Conservation (phyloP, 2,797 vertebrate species). For the Sphaeramia orbicularis region DNA sequence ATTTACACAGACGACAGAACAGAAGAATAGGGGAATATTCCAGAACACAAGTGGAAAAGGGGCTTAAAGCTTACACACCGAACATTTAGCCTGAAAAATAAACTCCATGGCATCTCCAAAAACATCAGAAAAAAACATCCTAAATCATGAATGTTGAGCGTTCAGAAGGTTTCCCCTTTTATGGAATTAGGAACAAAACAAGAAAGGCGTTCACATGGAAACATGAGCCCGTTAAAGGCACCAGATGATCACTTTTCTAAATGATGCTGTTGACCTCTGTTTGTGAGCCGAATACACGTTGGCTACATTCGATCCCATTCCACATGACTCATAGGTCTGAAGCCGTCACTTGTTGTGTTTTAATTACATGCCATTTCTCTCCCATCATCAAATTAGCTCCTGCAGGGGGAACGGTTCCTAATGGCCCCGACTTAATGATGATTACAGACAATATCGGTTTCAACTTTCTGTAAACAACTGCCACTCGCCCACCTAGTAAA, state of each 20-base stretch:
- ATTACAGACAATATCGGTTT: conserved; percentile 78
- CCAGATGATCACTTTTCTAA: conserved; percentile 33
- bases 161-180: no score
- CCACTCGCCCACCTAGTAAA: conserved; percentile 58
- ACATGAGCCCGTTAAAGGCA: no score
- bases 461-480: conserved; percentile 75
- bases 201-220: no score
- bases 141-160: no score
- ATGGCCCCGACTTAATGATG: conserved; percentile 75
- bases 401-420: conserved; percentile 59
- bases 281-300: conserved; percentile 22
- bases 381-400: conserved; percentile 74
- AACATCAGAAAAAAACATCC: no score
- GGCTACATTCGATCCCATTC: conserved; percentile 48
- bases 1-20: no score
- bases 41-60: no score
- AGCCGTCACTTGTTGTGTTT: conserved; percentile 73
- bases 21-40: no score
- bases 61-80: no score
- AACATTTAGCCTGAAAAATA: no score
- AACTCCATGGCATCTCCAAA: no score
- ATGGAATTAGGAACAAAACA: no score
- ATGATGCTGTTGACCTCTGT: conserved; percentile 17
- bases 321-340: conserved; percentile 47
- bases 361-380: conserved; percentile 75